A percentile compares a stretch with the other conserved stretches of the same genome.
These are phyloP conservation scores for Rutilus rutilus DNA, from an alignment of 2,113 vertebrate genomes.

Conservation along the genomic window DNA sequence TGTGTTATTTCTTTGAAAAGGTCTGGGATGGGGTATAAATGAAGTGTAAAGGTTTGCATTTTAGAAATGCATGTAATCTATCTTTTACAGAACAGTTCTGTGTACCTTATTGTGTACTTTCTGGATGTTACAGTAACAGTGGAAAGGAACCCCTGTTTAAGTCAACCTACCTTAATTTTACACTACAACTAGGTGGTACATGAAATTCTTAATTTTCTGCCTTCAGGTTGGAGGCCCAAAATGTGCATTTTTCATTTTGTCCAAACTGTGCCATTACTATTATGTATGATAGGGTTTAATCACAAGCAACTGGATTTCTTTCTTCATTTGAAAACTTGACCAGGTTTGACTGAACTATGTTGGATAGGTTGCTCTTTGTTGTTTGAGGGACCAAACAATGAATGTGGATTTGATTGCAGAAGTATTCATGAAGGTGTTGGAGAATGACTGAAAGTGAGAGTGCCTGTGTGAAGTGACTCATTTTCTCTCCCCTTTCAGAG, in stretches of 20 bases:
- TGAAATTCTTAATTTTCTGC: conserved; percentile 54
- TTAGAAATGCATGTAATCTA: conserved; percentile 82
- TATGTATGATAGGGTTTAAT: conserved; percentile 7
- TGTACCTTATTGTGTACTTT: conserved; percentile 70
- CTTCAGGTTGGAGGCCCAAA: conserved; percentile 53
- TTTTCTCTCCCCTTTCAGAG: conserved; percentile 32
- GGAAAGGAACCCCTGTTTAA: conserved; percentile 56
- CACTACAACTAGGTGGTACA: conserved; percentile 53
- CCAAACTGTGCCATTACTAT: conserved; percentile 74
- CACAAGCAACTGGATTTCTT: conserved; percentile 45
- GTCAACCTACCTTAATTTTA: conserved; percentile 58
- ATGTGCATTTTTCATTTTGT: conserved; percentile 59
- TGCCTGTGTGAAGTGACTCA: conserved; percentile 55
- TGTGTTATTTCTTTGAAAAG: conserved; percentile 59
- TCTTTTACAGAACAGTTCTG: conserved; percentile 77
- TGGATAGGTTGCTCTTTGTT: conserved; percentile 62
- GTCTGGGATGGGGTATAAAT: conserved; percentile 61
- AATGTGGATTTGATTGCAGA: conserved; percentile 55
- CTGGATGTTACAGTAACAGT: conserved; percentile 73
- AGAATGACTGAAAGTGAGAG: conserved; percentile 54
- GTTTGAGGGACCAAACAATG: conserved; percentile 72
- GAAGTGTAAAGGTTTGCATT: conserved; percentile 77
- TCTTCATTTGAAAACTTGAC: conserved; percentile 64
- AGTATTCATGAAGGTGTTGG: conserved; percentile 60
- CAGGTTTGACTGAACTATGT: conserved; percentile 64